These are phyloP conservation scores for Oscheius sp. DNA, from an alignment of 1,140 invertebrate genomes.

Conservation along the genomic window DNA sequence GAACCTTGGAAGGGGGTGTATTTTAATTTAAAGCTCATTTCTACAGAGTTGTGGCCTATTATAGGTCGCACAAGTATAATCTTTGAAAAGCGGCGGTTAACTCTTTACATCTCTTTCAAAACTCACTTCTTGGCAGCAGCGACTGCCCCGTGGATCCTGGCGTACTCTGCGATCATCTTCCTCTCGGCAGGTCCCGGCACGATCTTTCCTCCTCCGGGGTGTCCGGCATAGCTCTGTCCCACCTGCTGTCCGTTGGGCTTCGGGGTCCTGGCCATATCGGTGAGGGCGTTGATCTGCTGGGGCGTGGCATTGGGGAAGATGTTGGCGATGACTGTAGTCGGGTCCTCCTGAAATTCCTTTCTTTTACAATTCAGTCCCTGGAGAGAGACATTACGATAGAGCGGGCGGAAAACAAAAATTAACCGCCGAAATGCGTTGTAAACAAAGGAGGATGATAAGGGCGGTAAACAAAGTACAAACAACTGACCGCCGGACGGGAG, in stretches of 20 bases:
- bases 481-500: background rate
- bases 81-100: too few relatives aligned
- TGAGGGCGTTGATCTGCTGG: background rate
- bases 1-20: too few relatives aligned
- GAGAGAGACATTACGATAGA: constrained; percentile 11
- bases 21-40: too few relatives aligned
- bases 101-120: too few relatives aligned
- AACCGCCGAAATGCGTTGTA: background rate
- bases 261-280: background rate
- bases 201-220: constrained; percentile 5
- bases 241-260: background rate
- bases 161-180: constrained; percentile 10
- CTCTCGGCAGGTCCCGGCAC: background rate
- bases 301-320: background rate
- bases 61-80: too few relatives aligned
- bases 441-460: background rate
- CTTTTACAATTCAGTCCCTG: background rate
- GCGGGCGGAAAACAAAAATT: background rate
- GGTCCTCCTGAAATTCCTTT: constrained; percentile 4
- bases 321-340: background rate
- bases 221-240: background rate
- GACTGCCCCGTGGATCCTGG: constrained; percentile 8
- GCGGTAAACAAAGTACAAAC: background rate
- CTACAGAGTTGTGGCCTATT: too few relatives aligned
- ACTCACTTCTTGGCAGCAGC: constrained; percentile 17